Percentiles rank a stretch among this genome's conserved stretches.
Evolutionary conservation across 2,888 invertebrate species (phyloP).

Genomic region (Cataglyphis albicans): DNA sequence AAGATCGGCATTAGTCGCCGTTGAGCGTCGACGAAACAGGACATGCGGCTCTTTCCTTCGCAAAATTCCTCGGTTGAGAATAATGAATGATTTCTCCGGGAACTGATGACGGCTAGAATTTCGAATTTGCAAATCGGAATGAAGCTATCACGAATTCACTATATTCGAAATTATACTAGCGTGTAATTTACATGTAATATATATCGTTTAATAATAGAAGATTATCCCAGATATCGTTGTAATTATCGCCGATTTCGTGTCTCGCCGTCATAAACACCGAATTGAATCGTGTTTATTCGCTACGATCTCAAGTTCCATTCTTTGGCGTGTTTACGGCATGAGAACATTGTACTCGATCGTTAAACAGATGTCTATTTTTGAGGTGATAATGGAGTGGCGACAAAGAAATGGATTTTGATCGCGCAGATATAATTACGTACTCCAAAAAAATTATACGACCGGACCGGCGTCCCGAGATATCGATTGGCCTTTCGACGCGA

Average conservation of each 20-base stretch:
- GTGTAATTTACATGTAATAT: neutral
- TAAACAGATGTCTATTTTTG: neutral
- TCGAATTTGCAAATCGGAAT: neutral
- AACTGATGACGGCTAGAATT: neutral
- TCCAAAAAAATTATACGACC: neutral
- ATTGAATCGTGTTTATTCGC: neutral
- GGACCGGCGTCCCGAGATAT: constrained; percentile 15
- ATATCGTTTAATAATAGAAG: neutral
- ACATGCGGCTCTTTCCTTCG: neutral
- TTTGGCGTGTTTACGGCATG: neutral
- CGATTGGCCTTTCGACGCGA: constrained; percentile 50
- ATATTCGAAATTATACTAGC: neutral
- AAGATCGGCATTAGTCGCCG: neutral
- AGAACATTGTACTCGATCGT: neutral
- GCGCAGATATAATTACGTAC: neutral
- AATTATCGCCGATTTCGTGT: neutral
- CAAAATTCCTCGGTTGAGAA: neutral
- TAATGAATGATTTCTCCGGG: neutral
- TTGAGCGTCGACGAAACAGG: neutral
- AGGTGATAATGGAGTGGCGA: neutral
- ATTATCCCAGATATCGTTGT: neutral
- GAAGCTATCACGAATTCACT: neutral
- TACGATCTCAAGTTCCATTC: neutral
- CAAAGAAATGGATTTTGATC: neutral
- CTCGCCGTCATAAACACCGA: neutral